phyloP scores from a whole-genome alignment of 23 tunicate species.

The Ciona savignyi region DNA sequence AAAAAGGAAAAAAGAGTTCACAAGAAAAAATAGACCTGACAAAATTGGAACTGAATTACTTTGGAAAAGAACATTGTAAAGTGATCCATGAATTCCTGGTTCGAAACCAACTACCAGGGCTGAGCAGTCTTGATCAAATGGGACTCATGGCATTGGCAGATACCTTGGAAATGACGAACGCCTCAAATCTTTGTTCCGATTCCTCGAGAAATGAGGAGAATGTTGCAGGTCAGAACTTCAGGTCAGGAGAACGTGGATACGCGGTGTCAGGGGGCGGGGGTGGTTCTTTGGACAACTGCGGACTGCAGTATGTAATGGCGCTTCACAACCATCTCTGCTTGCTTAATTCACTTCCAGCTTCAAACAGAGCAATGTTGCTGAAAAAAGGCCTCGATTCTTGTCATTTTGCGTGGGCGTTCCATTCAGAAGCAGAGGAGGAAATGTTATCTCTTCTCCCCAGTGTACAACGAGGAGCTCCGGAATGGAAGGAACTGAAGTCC shows the following conservation, averaged over 20 bases:
- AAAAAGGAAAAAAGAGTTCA: constrained; percentile 20
- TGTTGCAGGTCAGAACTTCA: constrained; percentile 11
- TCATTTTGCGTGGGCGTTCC: constrained; percentile 99
- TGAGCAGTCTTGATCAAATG: constrained; percentile 78
- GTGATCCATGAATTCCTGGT: constrained; percentile 71
- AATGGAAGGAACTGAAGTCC: constrained; percentile 68
- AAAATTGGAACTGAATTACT: constrained; percentile 54
- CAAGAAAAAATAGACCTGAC: constrained; percentile 59
- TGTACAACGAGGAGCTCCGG: constrained; percentile 59
- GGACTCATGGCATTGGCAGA: constrained; percentile 86
- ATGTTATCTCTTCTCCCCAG: constrained; percentile 75
- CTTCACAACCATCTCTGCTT: constrained; percentile 79
- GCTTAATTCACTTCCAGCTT: constrained; percentile 53
- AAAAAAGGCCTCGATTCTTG: constrained; percentile 61
- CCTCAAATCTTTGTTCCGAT: constrained; percentile 16
- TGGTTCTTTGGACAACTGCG: constrained; percentile 73
- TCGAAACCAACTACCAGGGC: constrained; percentile 59
- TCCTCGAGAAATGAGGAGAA: constrained; percentile 2
- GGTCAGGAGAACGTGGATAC: constrained; percentile 69
- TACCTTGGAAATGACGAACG: constrained; percentile 52
- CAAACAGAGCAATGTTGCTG: constrained; percentile 37
- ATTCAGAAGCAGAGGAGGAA: constrained; percentile 93
- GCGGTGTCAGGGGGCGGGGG: constrained; percentile 72
- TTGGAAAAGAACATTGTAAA: constrained; percentile 86
- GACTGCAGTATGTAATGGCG: constrained; percentile 79